Base-by-base conservation (phyloP, 2,113 vertebrate species). In the Orcinus orca region DNA sequence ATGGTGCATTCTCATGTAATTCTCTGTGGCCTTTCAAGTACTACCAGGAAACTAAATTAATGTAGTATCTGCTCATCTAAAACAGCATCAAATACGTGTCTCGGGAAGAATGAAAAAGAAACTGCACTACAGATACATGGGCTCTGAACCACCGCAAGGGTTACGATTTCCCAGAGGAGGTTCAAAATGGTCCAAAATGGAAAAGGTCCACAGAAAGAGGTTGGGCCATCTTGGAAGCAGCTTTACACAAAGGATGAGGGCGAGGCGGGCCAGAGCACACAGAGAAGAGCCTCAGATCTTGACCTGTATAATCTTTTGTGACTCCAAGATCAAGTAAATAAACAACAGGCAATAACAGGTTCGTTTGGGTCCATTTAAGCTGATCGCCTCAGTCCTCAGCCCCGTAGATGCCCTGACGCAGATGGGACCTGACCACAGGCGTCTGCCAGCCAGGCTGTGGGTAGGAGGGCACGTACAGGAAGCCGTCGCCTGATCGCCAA, bases 271-370 rank as follows among this genome's bases (percentile, higher is more conserved):
- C 83, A 26, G 17, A 47, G 26, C 20, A 5, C 15, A 50, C n/a
- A 70, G 36, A 73, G 68, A 53, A 50, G 44, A 41, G 60, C 81
- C 36, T 95, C 65, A 36, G 38, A 68, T 71, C 71, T 68, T 6
- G 8, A 70, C 41, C 58, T 14, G 3, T 15, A 15, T 94, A 58
- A 97, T 60, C 55, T 88, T 50, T 83, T 77, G 31, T 85, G 85
- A 97, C 91, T 96, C 93, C 71, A 93, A 93, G 88, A 90, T 95
- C 83, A 95, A 97, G 92, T 95, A 96, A 96, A 97, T 97, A 95
- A 95, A 33, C 97, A 88, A 93, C 60, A 25, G 93, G 53, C 82
- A 60, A 33, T 95, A 88, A 97, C 82, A 0, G 31, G 70, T 91
- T 63, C 58, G 0, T 91, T 86, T 90, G 77, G 44, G 74, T 86